phyloP scores from a whole-genome alignment of 2,888 invertebrate genomes.

The Calephelis perditalis region DNA sequence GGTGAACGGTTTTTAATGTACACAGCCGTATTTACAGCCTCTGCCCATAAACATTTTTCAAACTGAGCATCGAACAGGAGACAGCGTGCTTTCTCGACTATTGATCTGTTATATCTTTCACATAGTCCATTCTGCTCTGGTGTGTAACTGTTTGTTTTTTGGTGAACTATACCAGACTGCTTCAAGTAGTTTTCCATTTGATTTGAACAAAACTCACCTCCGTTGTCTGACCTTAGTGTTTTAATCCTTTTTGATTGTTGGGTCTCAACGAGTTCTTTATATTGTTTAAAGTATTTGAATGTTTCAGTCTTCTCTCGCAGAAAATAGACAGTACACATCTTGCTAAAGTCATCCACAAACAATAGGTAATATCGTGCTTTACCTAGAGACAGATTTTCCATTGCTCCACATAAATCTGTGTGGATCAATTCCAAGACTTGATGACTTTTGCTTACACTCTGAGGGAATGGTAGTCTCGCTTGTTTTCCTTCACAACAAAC shows the following conservation, averaged over 20 bases:
- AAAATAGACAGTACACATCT: constrained; percentile 3
- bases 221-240: constrained; percentile 21
- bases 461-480: constrained; percentile 16
- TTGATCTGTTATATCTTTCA: constrained; percentile 23
- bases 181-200: constrained; percentile 26
- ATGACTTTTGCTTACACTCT: constrained; percentile 15
- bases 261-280: constrained; percentile 20
- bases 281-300: constrained; percentile 19
- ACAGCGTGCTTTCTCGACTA: constrained; percentile 25
- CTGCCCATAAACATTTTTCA: not conserved
- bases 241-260: constrained; percentile 21
- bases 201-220: constrained; percentile 22
- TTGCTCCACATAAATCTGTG: constrained; percentile 21
- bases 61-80: constrained; percentile 23
- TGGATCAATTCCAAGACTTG: constrained; percentile 17
- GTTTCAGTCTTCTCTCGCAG: constrained; percentile 12
- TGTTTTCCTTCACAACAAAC: constrained; percentile 21
- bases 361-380: not conserved
- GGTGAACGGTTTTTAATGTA: constrained; percentile 3
- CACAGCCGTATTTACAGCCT: constrained; percentile 1
- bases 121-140: constrained; percentile 27
- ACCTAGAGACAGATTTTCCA: constrained; percentile 15
- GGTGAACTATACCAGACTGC: constrained; percentile 24
- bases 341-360: constrained; percentile 2
- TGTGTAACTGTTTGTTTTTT: constrained; percentile 27